A percentile compares a stretch with the other conserved stretches of the same genome.
Evolutionary conservation across 2,888 invertebrate genomes (phyloP).

Genomic region (Ormyrus labotus): DNA sequence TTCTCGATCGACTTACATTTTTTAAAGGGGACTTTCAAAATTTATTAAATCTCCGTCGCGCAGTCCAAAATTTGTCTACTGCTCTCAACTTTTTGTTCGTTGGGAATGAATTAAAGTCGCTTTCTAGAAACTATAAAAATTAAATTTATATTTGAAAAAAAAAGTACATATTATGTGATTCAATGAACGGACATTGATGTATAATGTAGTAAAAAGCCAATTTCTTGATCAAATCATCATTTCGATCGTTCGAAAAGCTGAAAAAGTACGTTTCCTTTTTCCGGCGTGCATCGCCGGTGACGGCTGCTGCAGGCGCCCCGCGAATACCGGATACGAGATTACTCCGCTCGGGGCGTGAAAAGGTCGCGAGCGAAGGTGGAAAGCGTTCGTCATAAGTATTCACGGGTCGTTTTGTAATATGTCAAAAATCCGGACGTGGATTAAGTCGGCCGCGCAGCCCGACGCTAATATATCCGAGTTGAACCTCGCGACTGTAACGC

Average conservation of each 20-base stretch:
- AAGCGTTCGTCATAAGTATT: conserved; percentile 61
- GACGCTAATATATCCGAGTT: conserved; percentile 58
- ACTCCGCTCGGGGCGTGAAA: conserved; percentile 39
- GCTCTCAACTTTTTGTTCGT: too few species aligned
- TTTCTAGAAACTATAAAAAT: too few species aligned
- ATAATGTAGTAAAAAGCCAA: background rate
- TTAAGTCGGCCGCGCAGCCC: conserved; percentile 58
- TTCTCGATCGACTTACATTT: background rate
- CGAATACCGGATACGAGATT: conserved; percentile 15
- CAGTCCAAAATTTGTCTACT: too few species aligned
- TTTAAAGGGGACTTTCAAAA: too few species aligned
- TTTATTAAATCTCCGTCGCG: too few species aligned
- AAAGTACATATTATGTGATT: too few species aligned
- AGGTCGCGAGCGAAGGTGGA: conserved; percentile 51
- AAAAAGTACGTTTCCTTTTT: background rate
- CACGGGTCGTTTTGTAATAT: conserved; percentile 65
- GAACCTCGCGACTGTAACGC: conserved; percentile 50
- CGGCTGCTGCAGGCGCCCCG: background rate
- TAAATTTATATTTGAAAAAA: background rate
- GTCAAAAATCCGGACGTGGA: conserved; percentile 65
- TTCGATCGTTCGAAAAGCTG: background rate
- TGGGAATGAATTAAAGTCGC: too few species aligned
- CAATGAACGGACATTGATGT: background rate
- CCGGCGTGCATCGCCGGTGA: background rate
- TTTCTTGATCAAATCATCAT: background rate